phyloP scores from a whole-genome alignment of 2,888 invertebrate species.

The Steinernema scapterisci region DNA sequence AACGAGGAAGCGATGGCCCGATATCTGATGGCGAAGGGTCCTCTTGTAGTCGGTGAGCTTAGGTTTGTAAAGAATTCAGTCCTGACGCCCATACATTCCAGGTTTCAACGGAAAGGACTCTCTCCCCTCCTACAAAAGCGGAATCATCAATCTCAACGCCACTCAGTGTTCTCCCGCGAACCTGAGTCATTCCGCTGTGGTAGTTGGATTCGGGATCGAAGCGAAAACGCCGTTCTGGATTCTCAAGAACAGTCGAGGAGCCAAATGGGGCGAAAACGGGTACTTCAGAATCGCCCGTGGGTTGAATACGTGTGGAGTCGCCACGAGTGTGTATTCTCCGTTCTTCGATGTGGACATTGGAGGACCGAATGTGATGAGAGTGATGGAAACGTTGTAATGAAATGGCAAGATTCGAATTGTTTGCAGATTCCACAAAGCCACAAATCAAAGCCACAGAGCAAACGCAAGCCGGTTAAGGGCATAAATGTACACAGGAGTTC shows the following conservation, averaged over 20 bases:
- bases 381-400: too few relatives aligned
- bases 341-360: too few relatives aligned
- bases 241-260: conserved; percentile 2
- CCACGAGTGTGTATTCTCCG: neutral
- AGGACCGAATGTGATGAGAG: too few relatives aligned
- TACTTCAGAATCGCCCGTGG: neutral
- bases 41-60: neutral
- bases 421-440: too few relatives aligned
- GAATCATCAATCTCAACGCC: neutral
- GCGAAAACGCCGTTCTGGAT: neutral
- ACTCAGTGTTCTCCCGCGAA: neutral
- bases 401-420: too few relatives aligned
- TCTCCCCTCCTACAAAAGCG: neutral
- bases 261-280: neutral
- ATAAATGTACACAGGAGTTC: too few relatives aligned
- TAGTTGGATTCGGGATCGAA: neutral
- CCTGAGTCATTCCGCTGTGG: neutral
- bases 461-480: too few relatives aligned
- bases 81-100: neutral
- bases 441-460: too few relatives aligned
- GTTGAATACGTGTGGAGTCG: neutral
- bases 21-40: neutral
- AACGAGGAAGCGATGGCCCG: neutral
- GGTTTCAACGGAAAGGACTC: neutral
- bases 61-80: neutral